These are phyloP conservation scores for Cyanoliseus patagonus DNA, from an alignment of 2,113 vertebrate species.

Conservation along the genomic window DNA sequence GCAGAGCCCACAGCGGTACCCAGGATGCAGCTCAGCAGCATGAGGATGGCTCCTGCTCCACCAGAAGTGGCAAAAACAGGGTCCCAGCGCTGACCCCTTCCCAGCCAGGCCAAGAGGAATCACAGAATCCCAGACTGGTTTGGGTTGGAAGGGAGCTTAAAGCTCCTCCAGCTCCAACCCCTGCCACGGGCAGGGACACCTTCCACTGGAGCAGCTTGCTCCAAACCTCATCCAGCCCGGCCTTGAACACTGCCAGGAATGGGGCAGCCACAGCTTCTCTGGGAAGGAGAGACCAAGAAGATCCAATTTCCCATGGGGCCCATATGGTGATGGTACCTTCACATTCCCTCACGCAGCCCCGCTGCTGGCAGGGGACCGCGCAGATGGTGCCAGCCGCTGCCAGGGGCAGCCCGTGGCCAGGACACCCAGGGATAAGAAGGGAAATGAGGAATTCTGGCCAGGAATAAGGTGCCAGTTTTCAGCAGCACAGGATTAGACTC, in stretches of 20 bases:
- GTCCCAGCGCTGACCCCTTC: not conserved
- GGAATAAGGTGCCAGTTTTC: constrained; percentile 21
- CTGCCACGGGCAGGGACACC: not conserved
- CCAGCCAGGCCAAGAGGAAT: not conserved
- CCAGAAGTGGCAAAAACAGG: fast-evolving
- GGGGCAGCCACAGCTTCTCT: not conserved
- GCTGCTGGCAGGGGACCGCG: fast-evolving
- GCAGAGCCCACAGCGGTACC: not conserved
- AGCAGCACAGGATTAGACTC: not conserved
- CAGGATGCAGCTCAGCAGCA: fast-evolving
- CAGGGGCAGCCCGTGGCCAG: constrained; percentile 33
- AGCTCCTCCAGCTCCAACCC: not conserved
- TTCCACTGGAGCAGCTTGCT: not conserved
- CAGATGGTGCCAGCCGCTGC: constrained; percentile 48
- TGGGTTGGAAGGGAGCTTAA: not conserved
- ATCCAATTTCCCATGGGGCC: not conserved
- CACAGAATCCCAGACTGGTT: not conserved
- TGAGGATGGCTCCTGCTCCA: fast-evolving
- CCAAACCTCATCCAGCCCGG: not conserved
- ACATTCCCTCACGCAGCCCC: not conserved
- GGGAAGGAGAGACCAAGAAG: not conserved
- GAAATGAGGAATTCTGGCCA: constrained; percentile 53
- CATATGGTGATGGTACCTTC: not conserved
- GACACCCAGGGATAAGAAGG: constrained; percentile 21
- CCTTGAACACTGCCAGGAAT: not conserved